Conservation (phyloP, 2,113 vertebrate species). For the Corvus hawaiiensis region DNA sequence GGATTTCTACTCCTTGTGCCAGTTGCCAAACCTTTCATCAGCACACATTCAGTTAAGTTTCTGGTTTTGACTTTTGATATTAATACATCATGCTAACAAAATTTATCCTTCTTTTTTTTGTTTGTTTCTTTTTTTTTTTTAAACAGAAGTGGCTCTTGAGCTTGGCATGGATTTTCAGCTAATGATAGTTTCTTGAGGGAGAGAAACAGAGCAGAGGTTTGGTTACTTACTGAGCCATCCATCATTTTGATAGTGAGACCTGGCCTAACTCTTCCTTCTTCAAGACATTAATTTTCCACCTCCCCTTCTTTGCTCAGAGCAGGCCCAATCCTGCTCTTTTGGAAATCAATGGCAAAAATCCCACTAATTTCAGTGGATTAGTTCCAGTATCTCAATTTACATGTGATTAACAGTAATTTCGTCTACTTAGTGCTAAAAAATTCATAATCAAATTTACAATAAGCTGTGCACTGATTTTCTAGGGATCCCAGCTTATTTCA, state of each 20-base stretch:
- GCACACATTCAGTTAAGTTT: not conserved
- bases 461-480: conserved; percentile 29
- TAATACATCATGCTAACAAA: not conserved
- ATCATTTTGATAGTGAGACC: conserved; percentile 42
- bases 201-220: not conserved
- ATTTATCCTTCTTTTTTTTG: not conserved
- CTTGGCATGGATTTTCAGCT: conserved; percentile 2
- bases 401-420: conserved; percentile 62
- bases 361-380: conserved; percentile 57
- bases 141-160: not conserved
- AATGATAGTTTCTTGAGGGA: not conserved
- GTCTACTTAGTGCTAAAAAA: conserved; percentile 50
- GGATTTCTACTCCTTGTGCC: not conserved
- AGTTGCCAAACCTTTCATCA: not conserved
- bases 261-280: conserved; percentile 18
- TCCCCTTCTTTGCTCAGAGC: not conserved
- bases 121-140: not conserved
- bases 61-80: not conserved
- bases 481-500: conserved; percentile 47
- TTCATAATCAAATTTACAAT: conserved; percentile 65
- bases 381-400: conserved; percentile 61
- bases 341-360: conserved; percentile 47
- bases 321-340: not conserved
- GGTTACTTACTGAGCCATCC: not conserved
- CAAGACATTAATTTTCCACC: conserved; percentile 22